Percentiles rank a stretch among this genome's conserved stretches.
Conservation (phyloP, 23 tunicate species). For the Diplosoma virens region DNA sequence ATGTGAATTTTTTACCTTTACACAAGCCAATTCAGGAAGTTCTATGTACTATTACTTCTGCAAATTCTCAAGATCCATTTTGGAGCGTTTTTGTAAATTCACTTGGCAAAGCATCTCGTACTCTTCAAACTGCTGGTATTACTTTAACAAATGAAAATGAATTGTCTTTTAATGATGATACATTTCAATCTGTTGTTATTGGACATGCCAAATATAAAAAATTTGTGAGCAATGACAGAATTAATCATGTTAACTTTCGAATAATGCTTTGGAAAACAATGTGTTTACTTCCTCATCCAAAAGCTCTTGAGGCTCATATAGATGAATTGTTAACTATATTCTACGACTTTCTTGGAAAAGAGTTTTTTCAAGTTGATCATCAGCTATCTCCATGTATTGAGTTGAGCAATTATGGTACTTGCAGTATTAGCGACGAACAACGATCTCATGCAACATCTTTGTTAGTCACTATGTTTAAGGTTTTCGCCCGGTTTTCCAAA, state of each 20-base stretch:
- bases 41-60: conserved; percentile 33
- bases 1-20: conserved; percentile 50
- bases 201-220: background rate
- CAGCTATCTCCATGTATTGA: conserved; percentile 30
- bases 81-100: conserved; percentile 63
- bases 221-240: background rate
- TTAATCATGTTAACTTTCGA: conserved; percentile 48
- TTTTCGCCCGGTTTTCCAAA: conserved; percentile 55
- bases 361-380: conserved; percentile 65
- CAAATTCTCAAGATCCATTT: conserved; percentile 23
- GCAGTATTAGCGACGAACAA: background rate
- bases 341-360: conserved; percentile 58
- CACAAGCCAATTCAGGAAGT: conserved; percentile 56
- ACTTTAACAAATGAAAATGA: background rate
- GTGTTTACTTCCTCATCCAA: conserved; percentile 29
- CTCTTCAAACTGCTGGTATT: background rate
- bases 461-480: conserved; percentile 40
- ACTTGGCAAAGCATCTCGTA: conserved; percentile 15
- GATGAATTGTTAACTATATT: conserved; percentile 37
- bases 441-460: background rate
- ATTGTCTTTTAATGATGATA: background rate
- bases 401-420: conserved; percentile 17
- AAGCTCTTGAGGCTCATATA: conserved; percentile 34
- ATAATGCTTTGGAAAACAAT: conserved; percentile 57
- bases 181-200: background rate